Percentiles rank a stretch among this genome's conserved stretches.
phyloP scores from a whole-genome alignment of 1,140 invertebrate species.

The Diorhabda carinulata region DNA sequence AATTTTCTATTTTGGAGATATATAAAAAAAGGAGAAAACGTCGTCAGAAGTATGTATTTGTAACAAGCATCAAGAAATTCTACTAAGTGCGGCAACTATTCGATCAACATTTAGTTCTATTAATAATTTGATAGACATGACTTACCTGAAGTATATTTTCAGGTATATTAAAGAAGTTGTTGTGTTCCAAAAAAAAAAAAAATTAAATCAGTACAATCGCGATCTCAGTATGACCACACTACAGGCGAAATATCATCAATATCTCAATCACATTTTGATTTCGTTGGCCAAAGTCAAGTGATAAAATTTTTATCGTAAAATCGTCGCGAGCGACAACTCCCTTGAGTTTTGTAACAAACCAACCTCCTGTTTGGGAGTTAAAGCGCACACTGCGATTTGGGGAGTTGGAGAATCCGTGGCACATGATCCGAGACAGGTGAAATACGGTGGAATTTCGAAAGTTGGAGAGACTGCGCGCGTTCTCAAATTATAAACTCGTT shows the following conservation, averaged over 20 bases:
- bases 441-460: constrained; percentile 6
- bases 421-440: constrained; percentile 9
- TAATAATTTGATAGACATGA: too few relatives aligned
- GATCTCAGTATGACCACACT: not conserved
- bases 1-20: too few relatives aligned
- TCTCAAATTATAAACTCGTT: not conserved
- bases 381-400: constrained; percentile 7
- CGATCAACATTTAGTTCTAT: too few relatives aligned
- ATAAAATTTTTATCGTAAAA: not conserved
- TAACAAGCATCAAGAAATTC: too few relatives aligned
- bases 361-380: constrained; percentile 4
- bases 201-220: not conserved
- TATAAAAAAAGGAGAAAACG: too few relatives aligned
- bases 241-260: not conserved
- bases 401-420: not conserved
- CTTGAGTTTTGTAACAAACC: not conserved
- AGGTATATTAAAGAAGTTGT: too few relatives aligned
- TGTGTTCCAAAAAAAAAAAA: not conserved
- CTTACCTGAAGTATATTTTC: too few relatives aligned
- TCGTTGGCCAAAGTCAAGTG: not conserved
- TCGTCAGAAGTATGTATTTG: too few relatives aligned
- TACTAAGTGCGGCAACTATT: too few relatives aligned
- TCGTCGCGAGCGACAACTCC: not conserved
- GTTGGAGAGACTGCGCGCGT: constrained; percentile 4
- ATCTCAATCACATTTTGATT: not conserved